Percentiles rank a stretch among this genome's conserved stretches.
These are phyloP conservation scores for Drosophila monieri DNA, from an alignment of 2,888 invertebrate genomes.

Conservation along the genomic window DNA sequence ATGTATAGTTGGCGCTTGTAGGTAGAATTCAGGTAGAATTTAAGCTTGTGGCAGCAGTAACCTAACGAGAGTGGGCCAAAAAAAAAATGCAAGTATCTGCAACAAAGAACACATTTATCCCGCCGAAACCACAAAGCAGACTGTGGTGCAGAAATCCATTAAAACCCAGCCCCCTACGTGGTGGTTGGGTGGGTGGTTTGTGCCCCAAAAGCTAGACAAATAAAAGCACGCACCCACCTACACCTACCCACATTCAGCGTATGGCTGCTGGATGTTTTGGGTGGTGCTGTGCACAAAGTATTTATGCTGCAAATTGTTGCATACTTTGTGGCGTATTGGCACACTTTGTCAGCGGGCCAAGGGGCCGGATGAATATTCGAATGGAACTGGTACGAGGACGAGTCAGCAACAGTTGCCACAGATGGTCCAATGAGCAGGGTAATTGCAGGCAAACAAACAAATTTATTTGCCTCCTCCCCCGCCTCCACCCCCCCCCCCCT, in stretches of 20 bases:
- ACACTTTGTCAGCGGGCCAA: slow-evolving; percentile 62
- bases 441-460: slow-evolving; percentile 56
- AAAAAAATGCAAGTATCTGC: neutral
- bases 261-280: neutral
- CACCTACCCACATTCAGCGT: neutral
- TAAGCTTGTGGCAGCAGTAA: slow-evolving; percentile 2
- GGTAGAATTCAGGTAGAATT: no score
- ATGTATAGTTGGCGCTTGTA: no score
- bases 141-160: slow-evolving; percentile 32
- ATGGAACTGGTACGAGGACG: slow-evolving; percentile 20
- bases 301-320: slow-evolving; percentile 76
- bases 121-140: slow-evolving; percentile 7
- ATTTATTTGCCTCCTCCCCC: slow-evolving; percentile 17
- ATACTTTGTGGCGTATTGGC: slow-evolving; percentile 77
- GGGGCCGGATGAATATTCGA: neutral
- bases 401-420: slow-evolving; percentile 1
- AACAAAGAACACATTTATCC: slow-evolving; percentile 31
- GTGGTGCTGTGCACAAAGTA: slow-evolving; percentile 58
- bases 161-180: slow-evolving; percentile 25
- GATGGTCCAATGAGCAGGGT: slow-evolving; percentile 16
- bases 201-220: slow-evolving; percentile 25
- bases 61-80: neutral
- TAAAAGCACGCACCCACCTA: slow-evolving; percentile 9
- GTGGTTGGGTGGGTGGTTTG: neutral
- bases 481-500: neutral